A percentile compares a stretch with the other conserved stretches of the same genome.
Evolutionary conservation across 2,888 invertebrate genomes (phyloP).

Genomic region (Cryptocephalus moraei): DNA sequence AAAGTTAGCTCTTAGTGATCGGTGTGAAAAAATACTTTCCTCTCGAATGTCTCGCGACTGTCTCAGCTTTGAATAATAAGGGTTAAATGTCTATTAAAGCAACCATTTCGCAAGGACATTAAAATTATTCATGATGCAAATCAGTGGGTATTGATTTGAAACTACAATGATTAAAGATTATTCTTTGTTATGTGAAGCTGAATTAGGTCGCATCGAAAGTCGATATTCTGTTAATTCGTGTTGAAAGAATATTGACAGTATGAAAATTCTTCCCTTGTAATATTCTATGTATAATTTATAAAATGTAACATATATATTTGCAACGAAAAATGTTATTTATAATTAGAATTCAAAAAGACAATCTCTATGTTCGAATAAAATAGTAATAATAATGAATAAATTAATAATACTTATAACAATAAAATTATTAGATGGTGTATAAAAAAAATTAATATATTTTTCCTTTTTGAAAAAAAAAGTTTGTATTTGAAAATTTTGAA

Average conservation of each 20-base stretch:
- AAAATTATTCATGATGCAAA: too few species aligned
- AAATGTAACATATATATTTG: conserved; percentile 10
- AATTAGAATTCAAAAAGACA: conserved; percentile 26
- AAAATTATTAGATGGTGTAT: conserved; percentile 8
- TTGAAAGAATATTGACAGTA: too few species aligned
- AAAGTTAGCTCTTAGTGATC: conserved; percentile 7
- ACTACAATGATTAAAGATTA: too few species aligned
- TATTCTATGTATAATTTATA: not conserved
- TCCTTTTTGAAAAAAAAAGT: conserved; percentile 14
- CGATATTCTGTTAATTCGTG: too few species aligned
- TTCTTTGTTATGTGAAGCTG: too few species aligned
- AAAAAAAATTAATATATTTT: conserved; percentile 11
- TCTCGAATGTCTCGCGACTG: not conserved
- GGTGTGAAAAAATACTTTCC: not conserved
- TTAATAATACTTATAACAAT: too few species aligned
- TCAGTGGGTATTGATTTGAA: too few species aligned
- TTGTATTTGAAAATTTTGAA: conserved; percentile 22
- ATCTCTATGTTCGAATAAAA: conserved; percentile 23
- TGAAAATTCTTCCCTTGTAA: not conserved
- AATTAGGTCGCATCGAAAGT: not conserved
- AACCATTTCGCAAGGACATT: not conserved
- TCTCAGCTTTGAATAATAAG: not conserved
- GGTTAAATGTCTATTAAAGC: not conserved
- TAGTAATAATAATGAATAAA: conserved; percentile 13
- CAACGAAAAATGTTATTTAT: conserved; percentile 22